phyloP scores from a whole-genome alignment of 2,113 vertebrate genomes.

The Potamarius usumacintae region DNA sequence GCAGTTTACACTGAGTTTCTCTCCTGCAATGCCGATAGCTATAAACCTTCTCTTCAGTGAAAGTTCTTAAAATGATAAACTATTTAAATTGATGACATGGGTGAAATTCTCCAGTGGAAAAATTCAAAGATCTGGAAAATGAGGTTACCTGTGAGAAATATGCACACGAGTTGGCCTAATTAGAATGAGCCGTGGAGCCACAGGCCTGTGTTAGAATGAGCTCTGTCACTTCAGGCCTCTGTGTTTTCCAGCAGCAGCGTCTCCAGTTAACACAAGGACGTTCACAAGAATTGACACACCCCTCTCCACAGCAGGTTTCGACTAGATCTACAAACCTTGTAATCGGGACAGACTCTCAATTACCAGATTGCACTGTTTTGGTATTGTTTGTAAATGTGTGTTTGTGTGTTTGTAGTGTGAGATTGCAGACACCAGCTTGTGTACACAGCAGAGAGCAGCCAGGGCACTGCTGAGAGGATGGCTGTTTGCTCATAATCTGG shows the following conservation, averaged over 20 bases:
- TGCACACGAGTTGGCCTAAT: slow-evolving; percentile 61
- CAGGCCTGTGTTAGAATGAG: no score
- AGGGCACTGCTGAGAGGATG: slow-evolving; percentile 6
- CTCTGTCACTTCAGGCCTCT: background rate
- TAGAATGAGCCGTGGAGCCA: slow-evolving; percentile 31
- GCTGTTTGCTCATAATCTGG: slow-evolving; percentile 21
- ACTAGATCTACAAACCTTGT: slow-evolving; percentile 34
- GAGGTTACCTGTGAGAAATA: slow-evolving; percentile 66
- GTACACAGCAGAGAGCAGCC: slow-evolving; percentile 27
- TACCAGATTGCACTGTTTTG: slow-evolving; percentile 36
- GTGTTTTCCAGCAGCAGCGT: background rate
- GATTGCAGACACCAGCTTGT: slow-evolving; percentile 37
- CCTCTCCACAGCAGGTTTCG: background rate
- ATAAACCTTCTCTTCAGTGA: background rate
- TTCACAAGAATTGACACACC: background rate
- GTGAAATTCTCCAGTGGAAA: slow-evolving; percentile 57
- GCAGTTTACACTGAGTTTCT: slow-evolving; percentile 3
- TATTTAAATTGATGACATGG: slow-evolving; percentile 68
- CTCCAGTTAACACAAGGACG: slow-evolving; percentile 28
- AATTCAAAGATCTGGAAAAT: slow-evolving; percentile 68
- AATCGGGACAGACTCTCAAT: slow-evolving; percentile 25
- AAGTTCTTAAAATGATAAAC: slow-evolving; percentile 63
- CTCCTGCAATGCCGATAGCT: background rate
- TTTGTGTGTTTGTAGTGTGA: slow-evolving; percentile 12
- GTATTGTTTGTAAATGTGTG: slow-evolving; percentile 39